Conservation (phyloP, 2,113 vertebrate genomes). For the Arvicanthis niloticus region DNA sequence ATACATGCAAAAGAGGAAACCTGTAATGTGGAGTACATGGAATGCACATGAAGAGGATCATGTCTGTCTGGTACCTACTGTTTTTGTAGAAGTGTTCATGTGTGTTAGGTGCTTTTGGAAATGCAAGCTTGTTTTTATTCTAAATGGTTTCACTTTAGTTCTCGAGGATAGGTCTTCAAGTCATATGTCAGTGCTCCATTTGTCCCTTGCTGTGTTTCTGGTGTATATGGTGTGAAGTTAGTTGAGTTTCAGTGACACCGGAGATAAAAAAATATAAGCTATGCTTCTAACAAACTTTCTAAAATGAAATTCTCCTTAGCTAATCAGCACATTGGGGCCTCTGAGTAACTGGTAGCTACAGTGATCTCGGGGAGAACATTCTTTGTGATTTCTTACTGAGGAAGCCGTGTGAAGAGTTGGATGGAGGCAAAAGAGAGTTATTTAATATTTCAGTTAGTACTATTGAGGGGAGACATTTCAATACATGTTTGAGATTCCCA, state of each 20-base stretch:
- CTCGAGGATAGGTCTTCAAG: neutral
- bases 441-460: slow-evolving; percentile 34
- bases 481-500: slow-evolving; percentile 17
- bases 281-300: neutral
- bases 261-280: neutral
- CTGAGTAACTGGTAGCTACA: neutral
- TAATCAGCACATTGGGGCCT: neutral
- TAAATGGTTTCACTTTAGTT: slow-evolving; percentile 31
- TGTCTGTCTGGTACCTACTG: neutral
- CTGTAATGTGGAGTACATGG: neutral
- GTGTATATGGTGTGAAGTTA: neutral
- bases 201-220: neutral
- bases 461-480: slow-evolving; percentile 29
- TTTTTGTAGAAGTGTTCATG: slow-evolving; percentile 27
- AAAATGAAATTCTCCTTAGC: slow-evolving; percentile 24
- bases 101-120: slow-evolving; percentile 1
- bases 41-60: neutral
- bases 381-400: neutral
- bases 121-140: slow-evolving; percentile 7
- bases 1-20: neutral
- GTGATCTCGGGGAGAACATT: neutral
- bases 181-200: neutral
- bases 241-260: neutral
- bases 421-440: neutral
- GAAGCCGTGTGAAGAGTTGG: neutral